phyloP scores from a whole-genome alignment of 2,888 invertebrate genomes.

The Furcula furcula region DNA sequence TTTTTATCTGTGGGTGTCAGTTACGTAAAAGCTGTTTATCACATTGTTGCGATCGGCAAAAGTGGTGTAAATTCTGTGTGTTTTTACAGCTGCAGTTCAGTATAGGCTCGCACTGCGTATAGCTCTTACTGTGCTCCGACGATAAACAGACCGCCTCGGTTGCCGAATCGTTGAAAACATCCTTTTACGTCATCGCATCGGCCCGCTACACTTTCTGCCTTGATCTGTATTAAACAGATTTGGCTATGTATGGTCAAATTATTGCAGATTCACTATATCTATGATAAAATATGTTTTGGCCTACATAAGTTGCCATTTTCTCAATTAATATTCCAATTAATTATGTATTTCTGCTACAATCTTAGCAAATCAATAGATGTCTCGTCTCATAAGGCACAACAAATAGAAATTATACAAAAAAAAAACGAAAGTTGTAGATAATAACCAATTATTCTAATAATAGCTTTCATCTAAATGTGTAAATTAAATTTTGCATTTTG shows the following conservation, averaged over 20 bases:
- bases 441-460: too few relatives aligned
- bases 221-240: slow-evolving; percentile 39
- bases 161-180: slow-evolving; percentile 78
- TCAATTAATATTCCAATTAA: too few relatives aligned
- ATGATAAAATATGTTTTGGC: too few relatives aligned
- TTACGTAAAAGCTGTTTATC: slow-evolving; percentile 52
- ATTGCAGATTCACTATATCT: too few relatives aligned
- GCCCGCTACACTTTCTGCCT: slow-evolving; percentile 61
- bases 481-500: too few relatives aligned
- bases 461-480: too few relatives aligned
- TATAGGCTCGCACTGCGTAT: slow-evolving; percentile 62
- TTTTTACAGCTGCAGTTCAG: slow-evolving; percentile 77
- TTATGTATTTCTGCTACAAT: too few relatives aligned
- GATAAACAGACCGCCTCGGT: slow-evolving; percentile 76
- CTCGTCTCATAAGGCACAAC: too few relatives aligned
- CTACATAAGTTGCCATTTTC: too few relatives aligned
- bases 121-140: slow-evolving; percentile 72
- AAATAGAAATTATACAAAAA: too few relatives aligned
- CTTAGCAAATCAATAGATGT: too few relatives aligned
- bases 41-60: slow-evolving; percentile 52
- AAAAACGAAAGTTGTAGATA: too few relatives aligned
- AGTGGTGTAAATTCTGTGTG: slow-evolving; percentile 64
- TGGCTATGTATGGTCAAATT: slow-evolving; percentile 41
- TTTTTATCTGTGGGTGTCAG: slow-evolving; percentile 42
- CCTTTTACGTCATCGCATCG: slow-evolving; percentile 81